Percentiles rank a stretch among this genome's conserved stretches.
Evolutionary conservation across 1,140 invertebrate species (phyloP).

Genomic region (Saccostrea glomerata): DNA sequence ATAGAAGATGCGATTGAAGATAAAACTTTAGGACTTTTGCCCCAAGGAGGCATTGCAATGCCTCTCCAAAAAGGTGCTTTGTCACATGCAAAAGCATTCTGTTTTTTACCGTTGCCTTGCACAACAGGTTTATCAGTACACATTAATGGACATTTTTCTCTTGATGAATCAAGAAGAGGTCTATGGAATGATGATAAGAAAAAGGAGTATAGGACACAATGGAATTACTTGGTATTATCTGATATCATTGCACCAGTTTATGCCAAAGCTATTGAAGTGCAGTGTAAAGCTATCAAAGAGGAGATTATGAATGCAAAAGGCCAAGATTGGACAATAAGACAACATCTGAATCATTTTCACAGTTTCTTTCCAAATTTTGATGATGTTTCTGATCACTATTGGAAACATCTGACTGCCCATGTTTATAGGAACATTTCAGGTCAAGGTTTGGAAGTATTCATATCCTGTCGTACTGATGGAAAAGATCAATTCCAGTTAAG

Average conservation of each 20-base stretch:
- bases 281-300: slow-evolving; percentile 38
- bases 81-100: slow-evolving; percentile 63
- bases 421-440: slow-evolving; percentile 36
- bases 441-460: not conserved
- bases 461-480: not conserved
- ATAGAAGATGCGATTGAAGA: slow-evolving; percentile 54
- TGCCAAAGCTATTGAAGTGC: slow-evolving; percentile 50
- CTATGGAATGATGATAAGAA: slow-evolving; percentile 65
- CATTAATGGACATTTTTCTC: slow-evolving; percentile 76
- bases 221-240: slow-evolving; percentile 67
- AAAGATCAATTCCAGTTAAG: not conserved
- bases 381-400: slow-evolving; percentile 35
- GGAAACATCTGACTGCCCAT: slow-evolving; percentile 32
- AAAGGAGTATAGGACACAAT: slow-evolving; percentile 57
- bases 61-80: not conserved
- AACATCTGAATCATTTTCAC: slow-evolving; percentile 43
- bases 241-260: slow-evolving; percentile 68
- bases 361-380: slow-evolving; percentile 54
- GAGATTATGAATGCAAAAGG: not conserved
- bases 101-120: slow-evolving; percentile 75
- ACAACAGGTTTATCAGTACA: slow-evolving; percentile 72
- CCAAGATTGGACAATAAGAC: not conserved
- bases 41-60: slow-evolving; percentile 72
- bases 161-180: slow-evolving; percentile 73
- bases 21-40: slow-evolving; percentile 65